Conservation (phyloP, 2,888 invertebrate species). For the Andrena camellia region DNA sequence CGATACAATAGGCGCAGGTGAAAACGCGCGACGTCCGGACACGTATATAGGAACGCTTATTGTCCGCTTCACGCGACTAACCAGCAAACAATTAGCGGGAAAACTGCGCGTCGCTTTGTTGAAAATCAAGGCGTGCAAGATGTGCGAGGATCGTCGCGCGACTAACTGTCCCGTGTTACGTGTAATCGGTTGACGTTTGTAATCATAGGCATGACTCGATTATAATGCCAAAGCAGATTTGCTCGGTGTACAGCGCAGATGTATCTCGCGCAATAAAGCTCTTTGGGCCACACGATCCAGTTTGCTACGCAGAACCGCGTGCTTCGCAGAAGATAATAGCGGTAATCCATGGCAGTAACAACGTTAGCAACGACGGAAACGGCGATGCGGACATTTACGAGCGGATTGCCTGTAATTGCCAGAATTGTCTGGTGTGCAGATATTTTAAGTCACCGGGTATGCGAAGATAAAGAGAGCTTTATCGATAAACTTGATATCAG, state of each 20-base stretch:
- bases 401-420: neutral
- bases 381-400: no score
- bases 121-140: neutral
- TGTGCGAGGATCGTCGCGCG: neutral
- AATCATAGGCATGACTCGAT: constrained; percentile 26
- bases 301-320: neutral
- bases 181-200: constrained; percentile 8
- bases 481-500: neutral
- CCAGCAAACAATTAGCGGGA: constrained; percentile 17
- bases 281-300: neutral
- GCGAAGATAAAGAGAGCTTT: neutral
- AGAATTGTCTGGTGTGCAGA: neutral
- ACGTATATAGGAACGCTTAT: constrained; percentile 13
- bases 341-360: constrained; percentile 7
- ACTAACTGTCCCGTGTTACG: neutral
- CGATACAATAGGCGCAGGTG: constrained; percentile 21
- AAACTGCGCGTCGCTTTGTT: neutral
- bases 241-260: constrained; percentile 8
- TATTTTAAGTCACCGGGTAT: neutral
- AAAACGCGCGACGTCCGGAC: constrained; percentile 38
- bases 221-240: constrained; percentile 36
- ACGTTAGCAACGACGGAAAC: neutral
- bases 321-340: neutral
- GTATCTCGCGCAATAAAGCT: constrained; percentile 24
- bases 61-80: neutral